These are phyloP conservation scores for Pherbina coryleti DNA, from an alignment of 2,888 invertebrate species.

Conservation along the genomic window DNA sequence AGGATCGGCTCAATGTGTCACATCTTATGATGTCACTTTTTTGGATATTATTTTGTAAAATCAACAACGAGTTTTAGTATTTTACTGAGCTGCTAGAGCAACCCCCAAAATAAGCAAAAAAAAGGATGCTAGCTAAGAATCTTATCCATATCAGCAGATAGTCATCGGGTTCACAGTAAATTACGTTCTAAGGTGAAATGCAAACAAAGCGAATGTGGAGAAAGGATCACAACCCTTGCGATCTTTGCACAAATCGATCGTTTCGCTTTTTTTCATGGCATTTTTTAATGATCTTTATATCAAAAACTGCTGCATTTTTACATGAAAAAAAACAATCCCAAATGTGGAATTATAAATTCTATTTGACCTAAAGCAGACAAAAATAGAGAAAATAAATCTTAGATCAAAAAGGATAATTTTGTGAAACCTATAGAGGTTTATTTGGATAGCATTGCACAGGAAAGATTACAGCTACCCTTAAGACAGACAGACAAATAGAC, in stretches of 20 bases:
- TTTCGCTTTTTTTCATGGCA: conserved; percentile 42
- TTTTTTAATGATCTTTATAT: conserved; percentile 42
- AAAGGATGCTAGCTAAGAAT: neutral
- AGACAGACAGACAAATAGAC: conserved; percentile 1
- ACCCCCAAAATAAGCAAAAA: conserved; percentile 43
- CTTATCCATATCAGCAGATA: conserved; percentile 47
- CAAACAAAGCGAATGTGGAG: conserved; percentile 55
- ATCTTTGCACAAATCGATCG: conserved; percentile 45
- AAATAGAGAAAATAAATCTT: conserved; percentile 13
- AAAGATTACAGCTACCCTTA: neutral
- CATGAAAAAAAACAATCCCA: neutral
- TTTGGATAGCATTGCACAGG: neutral
- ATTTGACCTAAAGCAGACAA: conserved; percentile 12
- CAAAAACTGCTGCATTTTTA: conserved; percentile 14
- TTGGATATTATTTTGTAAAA: conserved; percentile 46
- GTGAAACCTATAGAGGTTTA: conserved; percentile 10
- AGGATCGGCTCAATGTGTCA: conserved; percentile 58
- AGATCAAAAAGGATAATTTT: neutral
- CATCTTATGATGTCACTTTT: conserved; percentile 64
- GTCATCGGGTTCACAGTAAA: conserved; percentile 63
- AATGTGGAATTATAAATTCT: neutral
- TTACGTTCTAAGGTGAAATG: conserved; percentile 64
- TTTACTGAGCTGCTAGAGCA: conserved; percentile 4
- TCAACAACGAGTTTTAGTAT: conserved; percentile 31
- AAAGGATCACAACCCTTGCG: conserved; percentile 57